phyloP scores from a whole-genome alignment of 2,888 invertebrate species.

The Mystacides longicornis region DNA sequence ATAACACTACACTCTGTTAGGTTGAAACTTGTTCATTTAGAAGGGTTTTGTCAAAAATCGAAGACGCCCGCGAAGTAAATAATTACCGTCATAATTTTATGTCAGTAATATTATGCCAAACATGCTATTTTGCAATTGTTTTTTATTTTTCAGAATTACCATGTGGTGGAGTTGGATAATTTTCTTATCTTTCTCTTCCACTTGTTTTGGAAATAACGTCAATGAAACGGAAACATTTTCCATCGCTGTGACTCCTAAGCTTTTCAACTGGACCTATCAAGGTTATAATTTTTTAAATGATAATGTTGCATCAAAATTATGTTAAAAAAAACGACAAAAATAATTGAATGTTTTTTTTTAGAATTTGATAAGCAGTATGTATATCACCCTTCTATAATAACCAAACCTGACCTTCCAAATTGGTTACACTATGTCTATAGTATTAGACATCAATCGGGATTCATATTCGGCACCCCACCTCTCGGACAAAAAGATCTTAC shows the following conservation, averaged over 20 bases:
- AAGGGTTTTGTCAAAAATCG: too few species aligned
- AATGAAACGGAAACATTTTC: conserved; percentile 70
- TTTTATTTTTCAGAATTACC: background rate
- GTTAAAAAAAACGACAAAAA: background rate
- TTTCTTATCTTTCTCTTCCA: background rate
- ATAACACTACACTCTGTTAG: too few species aligned
- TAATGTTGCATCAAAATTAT: background rate
- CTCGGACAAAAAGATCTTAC: conserved; percentile 46
- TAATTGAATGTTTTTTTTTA: conserved; percentile 30
- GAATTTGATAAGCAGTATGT: conserved; percentile 55
- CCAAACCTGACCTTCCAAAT: conserved; percentile 75
- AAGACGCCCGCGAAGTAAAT: too few species aligned
- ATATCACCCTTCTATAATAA: conserved; percentile 66
- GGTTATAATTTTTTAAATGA: conserved; percentile 37
- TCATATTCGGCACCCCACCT: conserved; percentile 79
- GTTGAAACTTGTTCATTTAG: too few species aligned
- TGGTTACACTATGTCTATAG: conserved; percentile 85
- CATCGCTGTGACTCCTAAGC: conserved; percentile 65
- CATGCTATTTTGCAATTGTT: too few species aligned
- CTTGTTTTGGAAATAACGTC: conserved; percentile 40
- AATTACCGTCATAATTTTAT: too few species aligned
- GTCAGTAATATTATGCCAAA: too few species aligned
- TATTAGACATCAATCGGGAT: conserved; percentile 67
- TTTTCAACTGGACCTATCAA: conserved; percentile 75
- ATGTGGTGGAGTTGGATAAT: background rate